Conservation (phyloP, 2,888 invertebrate genomes). For the Hypena proboscidalis region DNA sequence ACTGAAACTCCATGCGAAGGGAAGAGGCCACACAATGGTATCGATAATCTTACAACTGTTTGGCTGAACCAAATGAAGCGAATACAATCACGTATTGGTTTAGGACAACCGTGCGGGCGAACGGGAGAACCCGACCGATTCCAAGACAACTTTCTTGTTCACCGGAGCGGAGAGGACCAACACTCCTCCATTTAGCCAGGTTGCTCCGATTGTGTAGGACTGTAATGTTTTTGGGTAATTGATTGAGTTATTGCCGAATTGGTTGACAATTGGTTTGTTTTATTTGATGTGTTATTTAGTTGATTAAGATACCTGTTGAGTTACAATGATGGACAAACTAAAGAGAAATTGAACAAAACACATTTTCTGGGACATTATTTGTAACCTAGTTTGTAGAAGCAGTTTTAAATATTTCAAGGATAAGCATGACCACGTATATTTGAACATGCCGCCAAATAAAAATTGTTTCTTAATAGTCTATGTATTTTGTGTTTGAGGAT, state of each 20-base stretch:
- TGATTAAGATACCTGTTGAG: neutral
- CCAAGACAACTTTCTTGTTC: slow-evolving; percentile 35
- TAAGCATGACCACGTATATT: too few species aligned
- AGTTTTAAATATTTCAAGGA: too few species aligned
- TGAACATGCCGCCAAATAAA: too few species aligned
- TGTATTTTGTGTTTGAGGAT: too few species aligned
- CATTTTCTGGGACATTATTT: too few species aligned
- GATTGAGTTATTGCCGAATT: slow-evolving; percentile 23
- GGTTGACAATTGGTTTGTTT: slow-evolving; percentile 13
- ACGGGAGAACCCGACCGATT: slow-evolving; percentile 28
- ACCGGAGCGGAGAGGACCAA: slow-evolving; percentile 32
- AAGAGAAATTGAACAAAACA: too few species aligned
- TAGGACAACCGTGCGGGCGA: slow-evolving; percentile 47
- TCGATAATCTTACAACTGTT: slow-evolving; percentile 40
- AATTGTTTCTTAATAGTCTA: too few species aligned
- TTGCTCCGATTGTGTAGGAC: slow-evolving; percentile 36
- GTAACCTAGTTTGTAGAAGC: too few species aligned
- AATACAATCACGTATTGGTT: slow-evolving; percentile 52
- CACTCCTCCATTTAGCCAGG: slow-evolving; percentile 40
- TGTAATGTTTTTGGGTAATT: slow-evolving; percentile 32
- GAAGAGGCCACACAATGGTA: slow-evolving; percentile 6
- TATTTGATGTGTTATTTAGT: slow-evolving; percentile 10
- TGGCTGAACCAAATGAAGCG: slow-evolving; percentile 49
- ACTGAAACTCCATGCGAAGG: too few species aligned
- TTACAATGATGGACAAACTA: too few species aligned